Evolutionary conservation across 2,888 invertebrate species (phyloP), one percentile per base, ranked within the genome.

Genomic region (Ectemnius cavifrons): DNA sequence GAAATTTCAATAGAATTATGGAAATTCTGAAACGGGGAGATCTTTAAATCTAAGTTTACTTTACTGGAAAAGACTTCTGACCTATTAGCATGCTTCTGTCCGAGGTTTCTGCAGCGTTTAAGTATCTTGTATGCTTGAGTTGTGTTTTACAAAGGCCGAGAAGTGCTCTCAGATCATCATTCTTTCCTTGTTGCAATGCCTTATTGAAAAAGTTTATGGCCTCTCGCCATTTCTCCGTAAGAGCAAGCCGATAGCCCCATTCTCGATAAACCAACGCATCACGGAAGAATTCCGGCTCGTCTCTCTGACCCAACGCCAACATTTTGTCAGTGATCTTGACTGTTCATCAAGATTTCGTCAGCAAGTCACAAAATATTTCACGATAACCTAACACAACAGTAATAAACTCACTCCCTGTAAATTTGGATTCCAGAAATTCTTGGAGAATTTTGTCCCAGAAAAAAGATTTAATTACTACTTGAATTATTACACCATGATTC

Each of bases 191-290:
- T 56, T 83, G 67, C 14, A 79, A 78, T n/a, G 89, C 83, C 58
- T 84, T 85, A 28, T 82, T 66, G 78, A 88, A 89, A 59, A 85
- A 86, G 0, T 65, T 49, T 67, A 89, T 83, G 2, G 86, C 86
- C 2, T 69, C 45, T 20, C 73, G 57, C 13, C 78, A 84, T 59
- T 77, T 79, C n/a, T 81, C 83, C 4, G 80, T 58, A 8, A 27
- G 67, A 3, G 79, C 78, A 46, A 88, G 80, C 52, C 83, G 78
- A 52, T 80, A 79, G n/a, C 86, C 89, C 87, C 87, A 88, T 82
- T 89, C 89, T 5, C 89, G 84, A 69, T 89, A 87, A 11, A 88
- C 80, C n/a, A 80, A 74, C 3, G 84, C 63, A 8, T 84, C 86
- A 20, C 78, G 79, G 68, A 87, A 87, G 67, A 85, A 66, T 14